phyloP scores from a whole-genome alignment of 2,113 vertebrate genomes.

The Rhabdomys dilectus region DNA sequence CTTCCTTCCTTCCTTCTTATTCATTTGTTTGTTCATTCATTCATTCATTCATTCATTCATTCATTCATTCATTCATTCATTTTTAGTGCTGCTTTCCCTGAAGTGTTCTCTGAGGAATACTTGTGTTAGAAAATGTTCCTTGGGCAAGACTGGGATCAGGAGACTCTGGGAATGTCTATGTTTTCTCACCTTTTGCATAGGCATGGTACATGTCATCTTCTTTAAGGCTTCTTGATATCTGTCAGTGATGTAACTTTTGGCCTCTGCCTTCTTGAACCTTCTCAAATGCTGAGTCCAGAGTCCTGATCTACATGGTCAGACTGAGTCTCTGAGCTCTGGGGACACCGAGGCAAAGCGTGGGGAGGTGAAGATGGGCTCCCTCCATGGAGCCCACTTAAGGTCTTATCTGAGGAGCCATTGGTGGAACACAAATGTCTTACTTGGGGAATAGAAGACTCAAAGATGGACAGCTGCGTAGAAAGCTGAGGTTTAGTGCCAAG shows the following conservation, averaged over 20 bases:
- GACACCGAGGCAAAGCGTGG: neutral
- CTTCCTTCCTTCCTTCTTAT: no score
- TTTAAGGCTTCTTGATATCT: neutral
- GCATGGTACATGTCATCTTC: neutral
- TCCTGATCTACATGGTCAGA: neutral
- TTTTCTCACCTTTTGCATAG: neutral
- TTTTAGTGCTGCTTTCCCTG: neutral
- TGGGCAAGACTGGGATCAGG: neutral
- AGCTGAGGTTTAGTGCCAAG: conserved; percentile 49
- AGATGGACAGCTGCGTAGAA: conserved; percentile 33
- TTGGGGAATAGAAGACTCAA: neutral
- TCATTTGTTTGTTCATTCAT: no score
- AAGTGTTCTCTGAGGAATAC: neutral
- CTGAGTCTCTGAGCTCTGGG: neutral
- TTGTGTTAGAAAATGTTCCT: neutral
- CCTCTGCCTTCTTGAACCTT: conserved; percentile 9
- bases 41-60: no score
- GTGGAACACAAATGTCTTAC: neutral
- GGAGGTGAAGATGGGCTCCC: neutral
- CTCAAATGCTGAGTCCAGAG: conserved; percentile 17
- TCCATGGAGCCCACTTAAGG: neutral
- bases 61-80: neutral
- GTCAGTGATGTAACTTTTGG: neutral
- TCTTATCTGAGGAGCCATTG: conserved; percentile 8
- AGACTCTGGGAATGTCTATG: neutral